A percentile compares a stretch with the other conserved stretches of the same genome.
Evolutionary conservation across 2,113 vertebrate species (phyloP).

Genomic region (Cyanoramphus novaezelandiae): DNA sequence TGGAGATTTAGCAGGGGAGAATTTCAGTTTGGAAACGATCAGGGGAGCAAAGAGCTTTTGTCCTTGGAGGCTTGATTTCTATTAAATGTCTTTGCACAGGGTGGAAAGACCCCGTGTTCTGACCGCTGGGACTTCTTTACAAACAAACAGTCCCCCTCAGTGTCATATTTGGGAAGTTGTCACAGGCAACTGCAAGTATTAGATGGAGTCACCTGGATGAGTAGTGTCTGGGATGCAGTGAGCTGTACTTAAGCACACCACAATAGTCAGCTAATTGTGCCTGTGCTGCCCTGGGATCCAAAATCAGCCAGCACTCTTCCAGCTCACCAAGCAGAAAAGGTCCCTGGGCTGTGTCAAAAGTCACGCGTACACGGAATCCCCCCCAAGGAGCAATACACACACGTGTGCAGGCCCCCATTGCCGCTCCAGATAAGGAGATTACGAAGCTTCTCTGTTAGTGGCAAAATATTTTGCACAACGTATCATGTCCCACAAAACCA

Average conservation of each 20-base stretch:
- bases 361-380: rapidly evolving
- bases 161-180: neutral
- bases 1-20: neutral
- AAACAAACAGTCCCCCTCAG: neutral
- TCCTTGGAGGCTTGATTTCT: neutral
- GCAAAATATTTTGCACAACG: neutral
- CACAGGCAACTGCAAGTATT: neutral
- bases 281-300: neutral
- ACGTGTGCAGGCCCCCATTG: rapidly evolving
- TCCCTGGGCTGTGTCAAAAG: neutral
- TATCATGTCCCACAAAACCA: rapidly evolving
- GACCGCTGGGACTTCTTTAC: neutral
- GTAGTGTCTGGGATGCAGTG: neutral
- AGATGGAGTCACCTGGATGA: neutral
- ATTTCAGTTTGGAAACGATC: neutral
- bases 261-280: neutral
- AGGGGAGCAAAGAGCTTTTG: neutral
- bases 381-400: neutral
- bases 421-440: neutral
- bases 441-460: neutral
- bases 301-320: neutral
- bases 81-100: neutral
- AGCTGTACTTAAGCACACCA: neutral
- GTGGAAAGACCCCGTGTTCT: neutral
- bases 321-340: neutral